Evolutionary conservation across 1,140 invertebrate genomes (phyloP).

Genomic region (Drepana arcuata): DNA sequence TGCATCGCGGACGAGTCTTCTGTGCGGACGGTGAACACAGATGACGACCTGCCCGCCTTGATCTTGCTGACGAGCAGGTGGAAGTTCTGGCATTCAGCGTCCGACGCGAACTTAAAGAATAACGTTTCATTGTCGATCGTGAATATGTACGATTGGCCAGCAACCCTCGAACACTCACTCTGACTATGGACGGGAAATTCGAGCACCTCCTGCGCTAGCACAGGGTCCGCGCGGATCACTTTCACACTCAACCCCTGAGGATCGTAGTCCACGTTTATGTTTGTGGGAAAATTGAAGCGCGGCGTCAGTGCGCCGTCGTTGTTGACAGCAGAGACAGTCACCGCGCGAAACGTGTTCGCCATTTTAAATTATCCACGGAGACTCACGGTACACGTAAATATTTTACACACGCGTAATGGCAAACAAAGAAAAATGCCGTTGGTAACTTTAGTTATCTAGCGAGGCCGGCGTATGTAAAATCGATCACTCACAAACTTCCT

Average conservation of each 20-base stretch:
- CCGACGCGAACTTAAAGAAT: constrained; percentile 64
- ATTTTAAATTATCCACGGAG: constrained; percentile 69
- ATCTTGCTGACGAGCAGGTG: constrained; percentile 84
- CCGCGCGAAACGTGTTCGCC: constrained; percentile 80
- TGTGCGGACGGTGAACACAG: constrained; percentile 95
- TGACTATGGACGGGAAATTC: constrained; percentile 79
- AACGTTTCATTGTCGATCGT: constrained; percentile 78
- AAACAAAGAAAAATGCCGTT: constrained; percentile 70
- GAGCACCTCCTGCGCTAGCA: constrained; percentile 67
- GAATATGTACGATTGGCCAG: constrained; percentile 78
- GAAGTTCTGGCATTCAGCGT: constrained; percentile 82
- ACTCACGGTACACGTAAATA: constrained; percentile 41
- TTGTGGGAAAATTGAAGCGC: constrained; percentile 80
- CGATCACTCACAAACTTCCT: constrained; percentile 69
- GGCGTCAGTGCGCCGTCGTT: constrained; percentile 77
- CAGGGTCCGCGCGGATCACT: constrained; percentile 71
- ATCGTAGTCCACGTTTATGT: constrained; percentile 81
- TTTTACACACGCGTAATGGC: constrained; percentile 47
- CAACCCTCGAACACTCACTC: constrained; percentile 79
- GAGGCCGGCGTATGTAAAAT: constrained; percentile 69
- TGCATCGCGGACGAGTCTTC: constrained; percentile 98
- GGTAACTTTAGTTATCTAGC: constrained; percentile 57
- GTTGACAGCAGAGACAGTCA: constrained; percentile 78
- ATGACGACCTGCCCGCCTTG: constrained; percentile 83
- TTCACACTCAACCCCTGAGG: constrained; percentile 82